phyloP scores from a whole-genome alignment of 2,113 vertebrate genomes.

The Ceratotherium simum region DNA sequence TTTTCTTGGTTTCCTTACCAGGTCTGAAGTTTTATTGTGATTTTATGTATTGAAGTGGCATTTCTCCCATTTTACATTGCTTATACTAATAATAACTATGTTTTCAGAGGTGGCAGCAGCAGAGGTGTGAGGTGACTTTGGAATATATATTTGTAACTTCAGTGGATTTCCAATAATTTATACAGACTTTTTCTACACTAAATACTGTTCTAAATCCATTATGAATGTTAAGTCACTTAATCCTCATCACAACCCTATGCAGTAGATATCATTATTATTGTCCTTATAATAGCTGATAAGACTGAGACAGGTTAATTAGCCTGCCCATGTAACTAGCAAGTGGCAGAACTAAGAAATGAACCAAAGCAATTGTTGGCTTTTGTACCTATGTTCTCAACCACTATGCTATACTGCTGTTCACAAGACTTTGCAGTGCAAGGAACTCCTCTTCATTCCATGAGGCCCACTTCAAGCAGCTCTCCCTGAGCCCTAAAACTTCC shows the following conservation, averaged over 20 bases:
- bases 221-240: slow-evolving; percentile 20
- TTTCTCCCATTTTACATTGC: not conserved
- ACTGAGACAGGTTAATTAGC: not conserved
- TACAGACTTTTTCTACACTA: not conserved
- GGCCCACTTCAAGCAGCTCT: not conserved
- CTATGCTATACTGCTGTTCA: not conserved
- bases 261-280: not conserved
- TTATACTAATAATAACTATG: not conserved
- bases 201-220: not conserved
- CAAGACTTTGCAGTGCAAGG: not conserved
- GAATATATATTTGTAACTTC: slow-evolving; percentile 26
- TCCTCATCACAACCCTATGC: not conserved
- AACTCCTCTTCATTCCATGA: not conserved
- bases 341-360: not conserved
- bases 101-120: not conserved
- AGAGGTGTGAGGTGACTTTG: not conserved
- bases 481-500: not conserved
- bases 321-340: not conserved
- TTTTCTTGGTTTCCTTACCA: not conserved
- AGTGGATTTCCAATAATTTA: not conserved
- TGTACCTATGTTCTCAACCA: not conserved
- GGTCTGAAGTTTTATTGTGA: not conserved
- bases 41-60: not conserved
- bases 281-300: not conserved
- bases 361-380: not conserved